These are phyloP conservation scores for Ramphastos sulfuratus DNA, from an alignment of 2,113 vertebrate species.

Conservation along the genomic window DNA sequence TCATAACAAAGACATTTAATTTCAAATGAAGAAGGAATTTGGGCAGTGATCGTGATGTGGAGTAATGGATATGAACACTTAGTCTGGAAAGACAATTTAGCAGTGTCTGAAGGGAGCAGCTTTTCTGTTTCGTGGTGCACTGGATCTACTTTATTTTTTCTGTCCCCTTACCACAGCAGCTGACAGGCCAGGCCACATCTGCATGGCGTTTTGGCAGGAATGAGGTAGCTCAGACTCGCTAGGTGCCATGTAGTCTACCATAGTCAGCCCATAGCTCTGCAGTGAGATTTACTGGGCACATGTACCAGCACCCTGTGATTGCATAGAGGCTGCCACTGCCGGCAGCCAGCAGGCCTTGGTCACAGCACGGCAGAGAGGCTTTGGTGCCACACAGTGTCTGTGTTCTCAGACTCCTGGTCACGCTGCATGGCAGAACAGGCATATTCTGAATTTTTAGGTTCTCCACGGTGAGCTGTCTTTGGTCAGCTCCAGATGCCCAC, in stretches of 20 bases:
- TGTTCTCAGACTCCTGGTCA: too few species aligned
- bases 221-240: not conserved
- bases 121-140: not conserved
- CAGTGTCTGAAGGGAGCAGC: not conserved
- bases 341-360: not conserved
- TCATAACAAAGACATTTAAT: not conserved
- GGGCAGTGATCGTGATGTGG: not conserved
- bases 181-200: not conserved
- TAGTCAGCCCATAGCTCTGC: not conserved
- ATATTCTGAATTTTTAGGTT: not conserved
- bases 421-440: accelerated
- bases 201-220: not conserved
- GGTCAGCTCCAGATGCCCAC: accelerated
- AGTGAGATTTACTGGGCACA: not conserved
- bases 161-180: not conserved
- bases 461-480: not conserved
- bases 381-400: too few species aligned
- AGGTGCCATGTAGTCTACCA: not conserved
- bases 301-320: too few species aligned
- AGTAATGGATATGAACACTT: not conserved
- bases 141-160: not conserved
- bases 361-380: not conserved
- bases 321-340: not conserved
- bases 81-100: not conserved
- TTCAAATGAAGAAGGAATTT: not conserved